Evolutionary conservation across 2,888 invertebrate genomes (phyloP), one percentile per base, ranked within the genome.

Genomic region (Eurytoma adleriae): DNA sequence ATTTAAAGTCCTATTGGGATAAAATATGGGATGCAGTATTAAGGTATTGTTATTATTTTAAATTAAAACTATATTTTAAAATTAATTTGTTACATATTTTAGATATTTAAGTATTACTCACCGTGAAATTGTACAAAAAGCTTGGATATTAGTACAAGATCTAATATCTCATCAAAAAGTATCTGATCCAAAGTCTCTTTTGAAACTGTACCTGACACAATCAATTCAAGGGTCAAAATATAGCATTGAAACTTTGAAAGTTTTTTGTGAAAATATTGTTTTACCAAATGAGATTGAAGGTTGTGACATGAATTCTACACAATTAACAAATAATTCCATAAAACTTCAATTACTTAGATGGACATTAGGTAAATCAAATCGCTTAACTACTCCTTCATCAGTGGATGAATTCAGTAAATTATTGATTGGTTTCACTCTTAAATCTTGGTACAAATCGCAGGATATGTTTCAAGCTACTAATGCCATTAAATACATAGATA

Each of bases 61-160:
- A 18, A 48, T 66, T 64, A 18, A 7, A 50, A 62, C 7, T 50
- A 48, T 16, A 40, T 66, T 78, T 40, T 10, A 40, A 40, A 10
- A 40, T 40, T 40, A 40, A 40, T 40, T 40, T 40, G 7, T 40
- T 40, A 40, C 40, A 24, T 30, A 72, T 91, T 90, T 80, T 83
- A 92, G 92, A 83, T 91, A 91, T 56, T 87, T 92, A 61, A 92
- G 91, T 48, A 86, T 91, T 82, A 91, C 91, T 84, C 91, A 92
- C 78, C 91, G 91, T 74, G 91, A 91, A 81, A 81, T 72, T 30
- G 85, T 89, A 52, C 14, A 79, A 75, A 84, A 85, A 62, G 91
- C 91, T 0, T 92, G 92, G 85, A 85, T 85, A 40, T 86, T 93
- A 12, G 84, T 92, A 1, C 91, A 91, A 81, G 87, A 88, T 12